A percentile compares a stretch with the other conserved stretches of the same genome.
These are phyloP conservation scores for Eilema depressum DNA, from an alignment of 2,888 invertebrate genomes.

Conservation along the genomic window DNA sequence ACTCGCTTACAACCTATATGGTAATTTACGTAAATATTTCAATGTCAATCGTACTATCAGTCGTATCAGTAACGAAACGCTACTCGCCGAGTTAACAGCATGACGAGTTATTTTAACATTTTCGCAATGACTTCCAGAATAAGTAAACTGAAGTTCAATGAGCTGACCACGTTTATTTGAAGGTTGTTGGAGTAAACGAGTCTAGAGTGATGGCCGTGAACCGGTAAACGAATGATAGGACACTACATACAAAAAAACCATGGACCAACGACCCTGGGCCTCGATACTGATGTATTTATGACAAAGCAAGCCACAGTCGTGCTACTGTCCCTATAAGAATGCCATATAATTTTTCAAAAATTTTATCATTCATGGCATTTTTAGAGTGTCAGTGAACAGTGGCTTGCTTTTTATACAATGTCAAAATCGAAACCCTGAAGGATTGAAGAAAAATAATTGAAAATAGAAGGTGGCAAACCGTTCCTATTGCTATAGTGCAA, in stretches of 20 bases:
- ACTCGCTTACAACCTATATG: not conserved
- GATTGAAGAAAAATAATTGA: not conserved
- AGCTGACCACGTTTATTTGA: not conserved
- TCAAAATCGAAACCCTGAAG: not conserved
- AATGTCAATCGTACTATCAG: slow-evolving; percentile 13
- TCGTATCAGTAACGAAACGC: slow-evolving; percentile 1
- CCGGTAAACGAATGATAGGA: not conserved
- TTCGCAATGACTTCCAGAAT: not conserved
- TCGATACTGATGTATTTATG: too few species aligned
- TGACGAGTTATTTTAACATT: not conserved
- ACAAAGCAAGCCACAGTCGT: too few species aligned
- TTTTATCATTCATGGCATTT: too few species aligned
- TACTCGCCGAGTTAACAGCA: not conserved
- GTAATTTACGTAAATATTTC: slow-evolving; percentile 18
- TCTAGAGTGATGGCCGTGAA: not conserved
- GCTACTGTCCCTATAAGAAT: too few species aligned
- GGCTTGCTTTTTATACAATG: too few species aligned
- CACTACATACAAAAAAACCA: not conserved
- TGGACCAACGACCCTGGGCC: not conserved
- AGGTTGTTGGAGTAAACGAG: not conserved
- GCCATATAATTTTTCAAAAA: too few species aligned
- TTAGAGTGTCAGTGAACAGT: too few species aligned
- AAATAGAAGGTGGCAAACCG: not conserved
- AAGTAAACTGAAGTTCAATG: slow-evolving; percentile 4
- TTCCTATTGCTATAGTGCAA: not conserved